These are phyloP conservation scores for Linyphia triangularis DNA, from an alignment of 2,888 invertebrate species.

Conservation along the genomic window DNA sequence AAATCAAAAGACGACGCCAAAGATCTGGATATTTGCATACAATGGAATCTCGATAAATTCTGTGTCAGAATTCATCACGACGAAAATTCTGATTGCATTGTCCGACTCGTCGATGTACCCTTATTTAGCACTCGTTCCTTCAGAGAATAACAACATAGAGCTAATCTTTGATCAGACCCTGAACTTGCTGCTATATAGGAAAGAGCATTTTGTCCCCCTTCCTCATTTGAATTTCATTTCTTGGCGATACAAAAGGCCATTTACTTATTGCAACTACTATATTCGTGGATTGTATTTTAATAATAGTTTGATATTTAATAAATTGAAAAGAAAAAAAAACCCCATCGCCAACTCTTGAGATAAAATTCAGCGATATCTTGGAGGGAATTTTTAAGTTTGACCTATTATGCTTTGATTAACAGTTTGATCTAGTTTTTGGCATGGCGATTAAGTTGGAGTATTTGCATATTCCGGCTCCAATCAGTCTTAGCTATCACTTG, in stretches of 20 bases:
- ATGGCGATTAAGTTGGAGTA: too few species aligned
- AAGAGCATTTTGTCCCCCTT: not conserved
- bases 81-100: not conserved
- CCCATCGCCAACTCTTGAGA: not conserved
- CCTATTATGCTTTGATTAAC: not conserved
- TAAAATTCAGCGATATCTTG: not conserved
- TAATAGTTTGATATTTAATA: not conserved
- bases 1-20: not conserved
- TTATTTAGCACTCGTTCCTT: not conserved
- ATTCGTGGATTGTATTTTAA: not conserved
- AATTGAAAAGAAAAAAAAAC: not conserved
- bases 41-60: not conserved
- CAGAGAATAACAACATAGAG: not conserved
- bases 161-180: conserved; percentile 20
- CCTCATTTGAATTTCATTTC: not conserved
- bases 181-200: conserved; percentile 11
- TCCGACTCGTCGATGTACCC: not conserved
- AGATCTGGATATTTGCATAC: not conserved
- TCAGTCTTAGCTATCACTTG: too few species aligned
- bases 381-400: not conserved
- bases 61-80: conserved; percentile 26
- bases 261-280: not conserved
- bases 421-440: not conserved
- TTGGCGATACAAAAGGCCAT: not conserved
- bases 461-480: too few species aligned